Conservation (phyloP, 2,113 vertebrate genomes). For the Notarius lentiginosus region DNA sequence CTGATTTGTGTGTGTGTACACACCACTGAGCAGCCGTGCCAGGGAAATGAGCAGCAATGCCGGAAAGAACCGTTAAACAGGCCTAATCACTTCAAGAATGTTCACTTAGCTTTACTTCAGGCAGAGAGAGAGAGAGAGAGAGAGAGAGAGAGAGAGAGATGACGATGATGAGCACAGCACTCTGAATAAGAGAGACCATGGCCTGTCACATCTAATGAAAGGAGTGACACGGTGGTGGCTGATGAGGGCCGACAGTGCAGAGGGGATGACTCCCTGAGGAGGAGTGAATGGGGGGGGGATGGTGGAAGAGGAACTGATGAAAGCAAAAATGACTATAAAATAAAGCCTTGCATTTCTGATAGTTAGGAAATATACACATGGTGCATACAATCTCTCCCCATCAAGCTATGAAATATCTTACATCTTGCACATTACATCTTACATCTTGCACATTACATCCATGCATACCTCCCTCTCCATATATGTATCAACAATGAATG, state of each 20-base stretch:
- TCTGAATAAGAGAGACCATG: slow-evolving; percentile 58
- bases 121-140: slow-evolving; percentile 28
- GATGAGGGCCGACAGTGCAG: slow-evolving; percentile 59
- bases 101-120: slow-evolving; percentile 51
- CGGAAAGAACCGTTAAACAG: slow-evolving; percentile 58
- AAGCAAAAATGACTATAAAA: neutral
- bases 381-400: neutral
- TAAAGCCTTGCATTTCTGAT: neutral
- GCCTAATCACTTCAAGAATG: slow-evolving; percentile 62
- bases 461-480: neutral
- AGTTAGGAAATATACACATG: neutral
- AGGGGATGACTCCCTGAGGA: slow-evolving; percentile 17
- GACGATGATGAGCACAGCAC: slow-evolving; percentile 49
- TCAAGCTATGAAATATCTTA: neutral
- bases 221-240: slow-evolving; percentile 51
- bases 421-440: neutral
- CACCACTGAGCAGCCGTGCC: neutral
- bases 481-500: neutral
- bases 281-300: neutral
- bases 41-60: slow-evolving; percentile 45
- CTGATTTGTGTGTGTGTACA: neutral
- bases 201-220: slow-evolving; percentile 60
- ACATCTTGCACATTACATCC: neutral
- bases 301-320: neutral
- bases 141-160: slow-evolving; percentile 11